Evolutionary conservation across 2,888 invertebrate species (phyloP).

Genomic region (Junonia oenone): DNA sequence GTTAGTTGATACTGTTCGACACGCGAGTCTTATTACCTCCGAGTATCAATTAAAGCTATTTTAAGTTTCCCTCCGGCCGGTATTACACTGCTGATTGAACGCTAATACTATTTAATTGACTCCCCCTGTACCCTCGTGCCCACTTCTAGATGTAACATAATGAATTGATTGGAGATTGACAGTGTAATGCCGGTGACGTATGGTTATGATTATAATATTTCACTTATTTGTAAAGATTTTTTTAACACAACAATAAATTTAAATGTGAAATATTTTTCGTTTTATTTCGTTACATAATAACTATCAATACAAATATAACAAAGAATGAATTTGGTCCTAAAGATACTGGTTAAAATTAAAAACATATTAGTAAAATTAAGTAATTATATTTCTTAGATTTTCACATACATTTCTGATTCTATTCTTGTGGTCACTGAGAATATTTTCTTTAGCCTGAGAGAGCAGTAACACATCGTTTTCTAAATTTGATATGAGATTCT

Average conservation of each 20-base stretch:
- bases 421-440: conserved; percentile 40
- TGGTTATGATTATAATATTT: conserved; percentile 72
- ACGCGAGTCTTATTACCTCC: conserved; percentile 75
- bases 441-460: conserved; percentile 43
- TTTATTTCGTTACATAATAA: conserved; percentile 37
- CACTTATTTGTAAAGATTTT: conserved; percentile 78
- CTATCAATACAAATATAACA: background rate
- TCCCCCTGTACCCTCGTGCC: conserved; percentile 24
- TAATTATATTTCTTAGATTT: conserved; percentile 47
- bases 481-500: conserved; percentile 45
- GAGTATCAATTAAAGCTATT: conserved; percentile 76
- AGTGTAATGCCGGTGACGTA: conserved; percentile 56
- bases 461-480: conserved; percentile 47
- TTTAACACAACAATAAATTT: conserved; percentile 79
- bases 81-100: conserved; percentile 43
- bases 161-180: conserved; percentile 35
- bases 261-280: conserved; percentile 71
- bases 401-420: conserved; percentile 48
- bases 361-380: conserved; percentile 25
- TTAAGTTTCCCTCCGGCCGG: conserved; percentile 58
- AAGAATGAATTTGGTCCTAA: background rate
- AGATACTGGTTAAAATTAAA: background rate
- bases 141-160: conserved; percentile 29
- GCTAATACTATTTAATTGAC: conserved; percentile 25
- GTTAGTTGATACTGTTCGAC: conserved; percentile 68